These are phyloP conservation scores for Macrosoma leucophasiata DNA, from an alignment of 2,888 invertebrate species.

Conservation along the genomic window DNA sequence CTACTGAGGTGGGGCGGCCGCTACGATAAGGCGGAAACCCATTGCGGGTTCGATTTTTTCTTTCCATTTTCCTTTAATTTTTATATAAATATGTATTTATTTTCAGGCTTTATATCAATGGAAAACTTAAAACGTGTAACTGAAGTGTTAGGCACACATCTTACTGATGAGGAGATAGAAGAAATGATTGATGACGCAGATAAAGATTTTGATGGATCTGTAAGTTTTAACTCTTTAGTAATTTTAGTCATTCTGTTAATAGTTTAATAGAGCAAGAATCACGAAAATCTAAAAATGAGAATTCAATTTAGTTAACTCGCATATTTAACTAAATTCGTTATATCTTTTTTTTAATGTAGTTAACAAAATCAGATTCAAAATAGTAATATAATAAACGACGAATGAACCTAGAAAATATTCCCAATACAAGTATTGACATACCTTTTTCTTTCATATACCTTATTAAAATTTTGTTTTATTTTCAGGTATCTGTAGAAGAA, in stretches of 20 bases:
- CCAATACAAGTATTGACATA: no score
- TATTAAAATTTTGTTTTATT: conserved; percentile 18
- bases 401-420: no score
- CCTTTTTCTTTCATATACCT: background rate
- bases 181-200: conserved; percentile 71
- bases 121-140: conserved; percentile 58
- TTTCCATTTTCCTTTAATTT: conserved; percentile 1
- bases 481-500: conserved; percentile 57
- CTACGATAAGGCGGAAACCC: no score
- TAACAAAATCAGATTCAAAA: no score
- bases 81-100: conserved; percentile 2
- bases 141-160: conserved; percentile 42
- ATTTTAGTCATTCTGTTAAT: no score
- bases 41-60: background rate
- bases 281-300: no score
- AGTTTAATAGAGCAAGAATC: no score
- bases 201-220: conserved; percentile 57
- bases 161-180: conserved; percentile 66
- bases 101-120: conserved; percentile 52
- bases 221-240: conserved; percentile 29
- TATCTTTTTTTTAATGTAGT: no score
- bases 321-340: no score
- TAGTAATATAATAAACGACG: no score
- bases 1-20: no score
- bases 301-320: no score